A percentile compares a stretch with the other conserved stretches of the same genome.
Evolutionary conservation across 2,113 vertebrate species (phyloP).

Genomic region (Oryctolagus cuniculus): mOryCun1.1 NC_091437.1:63741501-63742000

Average conservation of each 20-base stretch:
- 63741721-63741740: slow-evolving; percentile 37
- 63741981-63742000: background rate
- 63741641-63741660: too few relatives aligned
- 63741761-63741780: background rate
- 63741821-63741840: background rate
- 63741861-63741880: background rate
- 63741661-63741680: too few relatives aligned
- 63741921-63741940: background rate
- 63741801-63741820: background rate
- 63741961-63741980: background rate
- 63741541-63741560: too few relatives aligned
- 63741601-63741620: too few relatives aligned
- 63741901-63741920: background rate
- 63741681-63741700: too few relatives aligned
- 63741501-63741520: too few relatives aligned
- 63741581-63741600: too few relatives aligned
- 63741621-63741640: too few relatives aligned
- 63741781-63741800: background rate
- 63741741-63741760: background rate
- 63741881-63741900: background rate
- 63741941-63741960: background rate
- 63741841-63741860: background rate
- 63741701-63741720: slow-evolving; percentile 30
- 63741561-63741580: too few relatives aligned
- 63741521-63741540: too few relatives aligned